These are phyloP conservation scores for Rhizoglyphus robini DNA, from an alignment of 1,140 invertebrate species.

Conservation along the genomic window DNA sequence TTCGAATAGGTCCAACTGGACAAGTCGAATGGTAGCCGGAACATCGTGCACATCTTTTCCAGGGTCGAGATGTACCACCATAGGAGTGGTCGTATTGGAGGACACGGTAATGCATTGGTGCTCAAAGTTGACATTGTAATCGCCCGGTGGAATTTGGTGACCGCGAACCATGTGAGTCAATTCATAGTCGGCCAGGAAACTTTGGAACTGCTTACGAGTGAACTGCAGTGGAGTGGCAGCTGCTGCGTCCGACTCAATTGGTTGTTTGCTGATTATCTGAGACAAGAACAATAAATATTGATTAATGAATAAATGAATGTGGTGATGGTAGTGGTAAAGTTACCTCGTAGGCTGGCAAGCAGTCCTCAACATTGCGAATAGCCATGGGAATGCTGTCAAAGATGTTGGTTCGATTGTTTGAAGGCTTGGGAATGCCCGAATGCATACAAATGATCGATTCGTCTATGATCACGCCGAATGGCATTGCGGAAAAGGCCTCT, in stretches of 20 bases:
- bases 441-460: background rate
- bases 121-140: slow-evolving; percentile 37
- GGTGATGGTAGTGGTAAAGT: slow-evolving; percentile 64
- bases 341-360: slow-evolving; percentile 56
- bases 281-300: slow-evolving; percentile 48
- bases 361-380: slow-evolving; percentile 45
- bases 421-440: slow-evolving; percentile 34
- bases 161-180: slow-evolving; percentile 53
- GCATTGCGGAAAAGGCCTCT: background rate
- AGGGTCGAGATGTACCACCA: background rate
- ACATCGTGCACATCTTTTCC: background rate
- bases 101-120: slow-evolving; percentile 50
- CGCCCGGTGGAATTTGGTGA: slow-evolving; percentile 46
- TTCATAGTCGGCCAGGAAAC: slow-evolving; percentile 47
- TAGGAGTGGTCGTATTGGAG: slow-evolving; percentile 30
- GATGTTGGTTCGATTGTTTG: slow-evolving; percentile 37
- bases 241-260: slow-evolving; percentile 35
- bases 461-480: background rate
- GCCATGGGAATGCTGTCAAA: slow-evolving; percentile 46
- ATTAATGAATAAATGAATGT: slow-evolving; percentile 30
- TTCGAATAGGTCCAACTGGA: background rate
- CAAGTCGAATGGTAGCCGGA: background rate
- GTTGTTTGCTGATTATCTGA: background rate
- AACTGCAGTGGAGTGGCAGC: slow-evolving; percentile 57
- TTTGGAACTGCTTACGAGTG: slow-evolving; percentile 46